These are phyloP conservation scores for Pagetopsis macropterus DNA, from an alignment of 2,797 vertebrate genomes.

Conservation along the genomic window DNA sequence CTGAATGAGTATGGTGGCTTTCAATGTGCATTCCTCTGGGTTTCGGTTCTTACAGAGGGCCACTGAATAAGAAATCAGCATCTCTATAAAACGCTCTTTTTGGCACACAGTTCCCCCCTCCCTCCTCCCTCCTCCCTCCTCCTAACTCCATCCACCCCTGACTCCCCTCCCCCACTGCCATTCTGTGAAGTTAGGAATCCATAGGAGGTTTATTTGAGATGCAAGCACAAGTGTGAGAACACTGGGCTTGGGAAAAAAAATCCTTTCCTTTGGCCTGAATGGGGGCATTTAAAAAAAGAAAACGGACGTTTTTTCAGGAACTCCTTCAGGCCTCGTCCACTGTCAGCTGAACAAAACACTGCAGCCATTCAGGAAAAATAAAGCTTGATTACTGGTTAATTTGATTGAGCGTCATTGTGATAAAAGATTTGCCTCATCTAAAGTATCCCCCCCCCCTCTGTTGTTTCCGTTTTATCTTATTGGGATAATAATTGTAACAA, in stretches of 20 bases:
- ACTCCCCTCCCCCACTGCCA: conserved; percentile 59
- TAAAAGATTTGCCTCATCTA: conserved; percentile 51
- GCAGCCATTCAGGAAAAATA: conserved; percentile 66
- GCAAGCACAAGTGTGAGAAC: conserved; percentile 81
- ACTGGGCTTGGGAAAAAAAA: conserved; percentile 75
- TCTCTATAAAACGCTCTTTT: conserved; percentile 82
- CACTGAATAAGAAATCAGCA: conserved; percentile 86
- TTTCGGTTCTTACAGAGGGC: conserved; percentile 74
- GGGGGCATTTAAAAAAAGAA: conserved; percentile 71
- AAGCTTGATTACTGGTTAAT: conserved; percentile 67
- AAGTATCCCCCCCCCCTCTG: conserved; percentile 19
- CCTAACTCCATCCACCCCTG: conserved; percentile 30
- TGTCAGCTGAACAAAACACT: conserved; percentile 77
- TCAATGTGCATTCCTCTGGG: conserved; percentile 77
- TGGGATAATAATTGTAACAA: conserved; percentile 61
- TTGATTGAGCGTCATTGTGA: conserved; percentile 57
- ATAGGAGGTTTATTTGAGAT: conserved; percentile 83
- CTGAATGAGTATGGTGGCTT: conserved; percentile 75
- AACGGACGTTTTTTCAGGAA: conserved; percentile 72
- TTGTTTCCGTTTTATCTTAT: conserved; percentile 59
- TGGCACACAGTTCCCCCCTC: conserved; percentile 42
- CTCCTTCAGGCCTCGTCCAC: conserved; percentile 68
- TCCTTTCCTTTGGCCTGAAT: conserved; percentile 75
- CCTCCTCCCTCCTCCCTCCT: conserved; percentile 12
- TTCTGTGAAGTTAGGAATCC: conserved; percentile 80